Percentiles rank a stretch among this genome's conserved stretches.
These are phyloP conservation scores for Dermatemys mawii DNA, from an alignment of 2,113 vertebrate species.

Conservation along the genomic window DNA sequence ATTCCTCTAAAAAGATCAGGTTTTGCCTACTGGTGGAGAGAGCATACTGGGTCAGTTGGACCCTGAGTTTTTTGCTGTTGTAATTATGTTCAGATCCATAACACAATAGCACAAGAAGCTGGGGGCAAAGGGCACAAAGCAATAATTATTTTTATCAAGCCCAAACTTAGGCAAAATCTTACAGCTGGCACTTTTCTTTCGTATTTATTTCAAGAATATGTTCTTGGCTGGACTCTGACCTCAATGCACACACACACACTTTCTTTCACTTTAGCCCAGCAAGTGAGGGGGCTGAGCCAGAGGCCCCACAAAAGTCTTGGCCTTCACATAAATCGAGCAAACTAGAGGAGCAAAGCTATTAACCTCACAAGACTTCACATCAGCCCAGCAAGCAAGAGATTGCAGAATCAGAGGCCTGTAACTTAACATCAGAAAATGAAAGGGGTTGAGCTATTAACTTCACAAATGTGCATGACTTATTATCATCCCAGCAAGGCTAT, in stretches of 20 bases:
- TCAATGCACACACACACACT: too few relatives aligned
- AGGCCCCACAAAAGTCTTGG: background rate
- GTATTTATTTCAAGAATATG: background rate
- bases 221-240: background rate
- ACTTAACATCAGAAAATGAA: background rate
- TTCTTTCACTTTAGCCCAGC: background rate
- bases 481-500: background rate
- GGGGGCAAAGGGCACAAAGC: background rate
- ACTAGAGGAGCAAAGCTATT: background rate
- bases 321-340: background rate
- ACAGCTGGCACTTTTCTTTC: background rate
- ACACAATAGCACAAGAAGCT: background rate
- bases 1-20: background rate
- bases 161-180: background rate
- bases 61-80: background rate
- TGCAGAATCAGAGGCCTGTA: background rate
- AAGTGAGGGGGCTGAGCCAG: background rate
- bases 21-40: background rate
- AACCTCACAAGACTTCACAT: background rate
- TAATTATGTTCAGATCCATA: background rate
- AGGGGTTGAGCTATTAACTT: background rate
- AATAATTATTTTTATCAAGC: background rate
- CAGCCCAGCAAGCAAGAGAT: background rate
- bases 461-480: background rate
- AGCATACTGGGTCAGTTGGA: background rate